Percentiles rank a stretch among this genome's conserved stretches.
These are phyloP conservation scores for Philopedon plagiatum DNA, from an alignment of 2,888 invertebrate genomes.

Conservation along the genomic window DNA sequence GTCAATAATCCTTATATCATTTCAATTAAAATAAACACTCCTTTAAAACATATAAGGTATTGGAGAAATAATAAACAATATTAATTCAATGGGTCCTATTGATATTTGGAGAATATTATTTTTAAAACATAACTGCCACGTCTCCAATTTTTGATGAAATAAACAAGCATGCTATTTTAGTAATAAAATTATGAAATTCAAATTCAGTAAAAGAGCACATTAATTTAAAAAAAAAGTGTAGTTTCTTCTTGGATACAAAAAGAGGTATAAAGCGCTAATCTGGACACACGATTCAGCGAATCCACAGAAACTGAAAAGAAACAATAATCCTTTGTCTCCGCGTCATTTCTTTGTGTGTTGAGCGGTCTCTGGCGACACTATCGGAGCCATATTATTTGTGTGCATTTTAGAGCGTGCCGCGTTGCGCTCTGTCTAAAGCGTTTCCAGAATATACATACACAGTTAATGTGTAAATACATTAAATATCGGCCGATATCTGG, in stretches of 20 bases:
- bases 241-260: neutral
- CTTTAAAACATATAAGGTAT: too few relatives aligned
- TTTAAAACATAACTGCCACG: too few relatives aligned
- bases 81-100: too few relatives aligned
- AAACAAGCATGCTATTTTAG: too few relatives aligned
- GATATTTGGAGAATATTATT: too few relatives aligned
- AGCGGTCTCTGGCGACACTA: constrained; percentile 39
- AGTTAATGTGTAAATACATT: constrained; percentile 50
- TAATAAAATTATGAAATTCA: too few relatives aligned
- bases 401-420: constrained; percentile 41
- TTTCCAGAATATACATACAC: constrained; percentile 45
- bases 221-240: constrained; percentile 3
- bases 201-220: too few relatives aligned
- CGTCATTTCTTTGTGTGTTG: constrained; percentile 44
- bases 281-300: constrained; percentile 29
- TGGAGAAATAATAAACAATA: too few relatives aligned
- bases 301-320: constrained; percentile 46
- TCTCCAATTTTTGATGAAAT: too few relatives aligned
- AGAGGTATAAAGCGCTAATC: constrained; percentile 19
- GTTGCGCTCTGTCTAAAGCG: constrained; percentile 26
- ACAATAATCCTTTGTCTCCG: constrained; percentile 48
- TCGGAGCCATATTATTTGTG: constrained; percentile 45
- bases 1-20: too few relatives aligned
- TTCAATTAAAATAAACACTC: too few relatives aligned
- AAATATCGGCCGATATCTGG: constrained; percentile 52